A percentile compares a stretch with the other conserved stretches of the same genome.
These are phyloP conservation scores for Pampusana beccarii DNA, from an alignment of 2,113 vertebrate species.

Conservation along the genomic window DNA sequence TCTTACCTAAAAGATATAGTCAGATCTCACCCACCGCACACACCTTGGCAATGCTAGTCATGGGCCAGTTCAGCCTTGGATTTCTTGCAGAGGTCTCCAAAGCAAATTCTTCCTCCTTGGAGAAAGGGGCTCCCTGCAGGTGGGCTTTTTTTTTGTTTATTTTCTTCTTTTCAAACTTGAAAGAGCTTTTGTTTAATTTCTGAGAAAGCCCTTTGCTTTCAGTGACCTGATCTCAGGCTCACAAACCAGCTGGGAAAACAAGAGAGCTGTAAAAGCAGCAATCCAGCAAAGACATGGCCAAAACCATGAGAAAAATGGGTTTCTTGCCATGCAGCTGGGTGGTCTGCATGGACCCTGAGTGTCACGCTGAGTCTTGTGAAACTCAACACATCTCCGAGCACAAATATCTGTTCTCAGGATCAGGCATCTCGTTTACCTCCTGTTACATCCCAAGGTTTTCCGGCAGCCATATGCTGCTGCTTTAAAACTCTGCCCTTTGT, in stretches of 20 bases:
- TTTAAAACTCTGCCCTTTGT: background rate
- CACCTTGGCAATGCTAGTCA: background rate
- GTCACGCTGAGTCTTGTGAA: background rate
- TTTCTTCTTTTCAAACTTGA: background rate
- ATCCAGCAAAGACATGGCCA: background rate
- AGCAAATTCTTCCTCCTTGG: background rate
- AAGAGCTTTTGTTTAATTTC: constrained; percentile 54
- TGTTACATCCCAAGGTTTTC: background rate
- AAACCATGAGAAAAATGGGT: background rate
- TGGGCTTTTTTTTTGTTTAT: background rate
- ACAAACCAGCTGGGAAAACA: constrained; percentile 70
- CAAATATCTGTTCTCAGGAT: background rate
- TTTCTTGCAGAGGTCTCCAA: background rate
- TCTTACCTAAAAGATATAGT: background rate
- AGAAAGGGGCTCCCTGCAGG: background rate
- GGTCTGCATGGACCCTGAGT: background rate
- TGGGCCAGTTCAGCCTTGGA: background rate
- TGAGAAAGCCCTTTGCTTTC: constrained; percentile 34
- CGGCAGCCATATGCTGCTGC: background rate
- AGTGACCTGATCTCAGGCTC: constrained; percentile 26
- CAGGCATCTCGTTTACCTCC: background rate
- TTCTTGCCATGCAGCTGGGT: constrained; percentile 37
- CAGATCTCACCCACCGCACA: background rate
- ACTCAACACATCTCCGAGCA: background rate
- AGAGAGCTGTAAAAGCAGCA: background rate